phyloP scores from a whole-genome alignment of 2,888 invertebrate genomes.

The Drosophila greeni region DNA sequence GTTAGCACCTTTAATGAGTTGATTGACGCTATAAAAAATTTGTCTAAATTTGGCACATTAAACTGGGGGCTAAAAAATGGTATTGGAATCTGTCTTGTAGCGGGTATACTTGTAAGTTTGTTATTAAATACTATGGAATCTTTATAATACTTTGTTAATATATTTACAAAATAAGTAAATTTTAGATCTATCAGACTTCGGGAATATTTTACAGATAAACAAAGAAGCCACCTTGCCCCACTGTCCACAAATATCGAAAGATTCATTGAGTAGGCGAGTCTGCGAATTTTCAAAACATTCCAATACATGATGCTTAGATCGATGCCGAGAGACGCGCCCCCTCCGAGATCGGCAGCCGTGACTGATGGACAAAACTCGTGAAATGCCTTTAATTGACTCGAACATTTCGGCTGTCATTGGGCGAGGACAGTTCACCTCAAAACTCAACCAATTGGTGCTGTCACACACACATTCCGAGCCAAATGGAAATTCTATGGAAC shows the following conservation, averaged over 20 bases:
- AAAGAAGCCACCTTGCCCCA: conserved; percentile 14
- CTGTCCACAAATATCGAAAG: conserved; percentile 16
- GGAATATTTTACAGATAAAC: background rate
- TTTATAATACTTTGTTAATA: too few species aligned
- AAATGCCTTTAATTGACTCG: conserved; percentile 57
- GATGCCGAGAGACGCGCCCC: conserved; percentile 48
- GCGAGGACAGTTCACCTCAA: conserved; percentile 23
- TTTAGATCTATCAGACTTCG: too few species aligned
- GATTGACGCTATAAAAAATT: conserved; percentile 39
- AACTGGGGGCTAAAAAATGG: background rate
- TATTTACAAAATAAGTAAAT: too few species aligned
- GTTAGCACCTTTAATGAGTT: conserved; percentile 39
- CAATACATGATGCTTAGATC: conserved; percentile 22
- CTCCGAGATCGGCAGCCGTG: conserved; percentile 29
- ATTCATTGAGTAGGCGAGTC: conserved; percentile 9
- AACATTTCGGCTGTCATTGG: conserved; percentile 61
- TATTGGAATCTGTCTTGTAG: background rate
- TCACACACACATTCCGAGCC: conserved; percentile 13
- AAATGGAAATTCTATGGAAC: conserved; percentile 15
- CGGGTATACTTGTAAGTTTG: background rate
- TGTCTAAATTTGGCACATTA: background rate
- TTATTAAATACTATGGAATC: too few species aligned
- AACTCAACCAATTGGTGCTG: conserved; percentile 28
- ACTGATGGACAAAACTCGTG: conserved; percentile 33
- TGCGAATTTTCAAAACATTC: conserved; percentile 35